phyloP scores from a whole-genome alignment of 2,888 invertebrate species.

The Nephrotoma appendiculata region DNA sequence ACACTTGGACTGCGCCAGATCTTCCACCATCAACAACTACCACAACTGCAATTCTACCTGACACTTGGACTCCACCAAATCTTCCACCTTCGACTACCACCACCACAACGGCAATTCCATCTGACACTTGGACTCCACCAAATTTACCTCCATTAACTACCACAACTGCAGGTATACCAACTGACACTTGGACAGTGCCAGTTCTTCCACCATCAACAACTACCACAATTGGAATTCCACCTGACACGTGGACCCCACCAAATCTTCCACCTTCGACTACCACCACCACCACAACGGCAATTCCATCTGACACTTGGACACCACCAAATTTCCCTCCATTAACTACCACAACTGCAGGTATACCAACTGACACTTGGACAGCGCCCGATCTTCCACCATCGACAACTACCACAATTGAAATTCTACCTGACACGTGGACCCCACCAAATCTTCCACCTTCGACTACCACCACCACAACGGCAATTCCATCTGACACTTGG shows the following conservation, averaged over 20 bases:
- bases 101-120: not conserved
- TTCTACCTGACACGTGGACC: no score
- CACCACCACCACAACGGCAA: not conserved
- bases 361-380: not conserved
- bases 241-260: not conserved
- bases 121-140: not conserved
- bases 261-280: not conserved
- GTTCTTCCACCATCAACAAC: not conserved
- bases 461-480: no score
- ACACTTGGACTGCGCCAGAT: no score
- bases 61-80: not conserved
- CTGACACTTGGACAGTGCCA: not conserved
- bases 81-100: not conserved
- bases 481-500: no score
- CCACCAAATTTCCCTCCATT: not conserved
- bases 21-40: not conserved
- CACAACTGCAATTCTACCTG: not conserved
- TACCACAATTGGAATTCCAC: not conserved
- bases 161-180: not conserved
- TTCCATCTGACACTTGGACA: not conserved
- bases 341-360: not conserved
- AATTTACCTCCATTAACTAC: not conserved
- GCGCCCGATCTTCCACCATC: not conserved
- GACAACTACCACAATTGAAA: not conserved
- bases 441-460: no score